Base-by-base conservation (phyloP, 92 coral and sea anemone genomes). In the Meandrina meandrites region DNA sequence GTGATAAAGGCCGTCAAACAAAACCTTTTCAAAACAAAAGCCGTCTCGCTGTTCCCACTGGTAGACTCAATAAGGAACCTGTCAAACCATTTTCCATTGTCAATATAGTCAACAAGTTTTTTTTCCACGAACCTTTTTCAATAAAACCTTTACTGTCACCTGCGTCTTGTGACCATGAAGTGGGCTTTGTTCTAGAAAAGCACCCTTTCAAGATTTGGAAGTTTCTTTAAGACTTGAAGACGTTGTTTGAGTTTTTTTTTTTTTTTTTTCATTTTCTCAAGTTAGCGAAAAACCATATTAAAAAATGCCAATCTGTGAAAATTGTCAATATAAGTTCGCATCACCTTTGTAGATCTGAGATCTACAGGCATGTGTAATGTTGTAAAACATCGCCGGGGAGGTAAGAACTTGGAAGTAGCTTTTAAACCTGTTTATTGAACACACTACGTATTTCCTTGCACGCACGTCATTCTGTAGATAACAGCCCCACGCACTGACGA, bases 1-100 rank as follows among this genome's bases (percentile, higher is more conserved):
- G 27, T 32, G 76, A 34, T 32, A 14, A 8, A 24, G 31, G 21
- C n/a, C n/a, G n/a, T 80, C 14, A 45, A 34, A 35, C 8, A 18
- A 54, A 37, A 28, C 51, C 32, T 40, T 81, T 45, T 42, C 19
- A 40, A 67, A 47, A 66, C 53, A 24, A 15, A 42, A 27, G 42
- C 45, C 31, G 50, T 32, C 19, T 45, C 45, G 36, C 1, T 16
- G 42, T 32, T 50, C n/a, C 70, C 50, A 30, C 34, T 70, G 67
- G 40, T 62, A 1, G 64, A 35, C 64, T 71, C 68, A 71, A 70
- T 82, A 32, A 32, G 32, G 48, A 50, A 82, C 86, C 86, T 31
- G 86, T 14, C 31, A n/a, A 28, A 10, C 34, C 13, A 70, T 17
- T 31, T 60, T 32, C 12, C 16, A 22, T 60, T 56, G 72, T 10